phyloP scores from a whole-genome alignment of 2,113 vertebrate species.

The Speoplatyrhinus poulsoni region DNA sequence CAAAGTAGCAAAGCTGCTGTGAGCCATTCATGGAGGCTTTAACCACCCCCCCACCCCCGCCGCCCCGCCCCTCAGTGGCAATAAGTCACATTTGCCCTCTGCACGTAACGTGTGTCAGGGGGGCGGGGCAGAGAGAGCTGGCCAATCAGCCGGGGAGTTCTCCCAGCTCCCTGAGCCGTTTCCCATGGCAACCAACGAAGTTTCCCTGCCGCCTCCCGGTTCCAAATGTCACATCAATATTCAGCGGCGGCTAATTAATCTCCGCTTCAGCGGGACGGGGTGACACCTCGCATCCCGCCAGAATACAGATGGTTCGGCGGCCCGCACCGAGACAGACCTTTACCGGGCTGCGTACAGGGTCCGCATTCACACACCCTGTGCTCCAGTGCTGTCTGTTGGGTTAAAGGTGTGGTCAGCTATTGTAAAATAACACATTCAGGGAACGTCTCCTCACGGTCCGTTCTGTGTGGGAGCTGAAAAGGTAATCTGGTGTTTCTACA shows the following conservation, averaged over 20 bases:
- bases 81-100: not conserved
- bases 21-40: not conserved
- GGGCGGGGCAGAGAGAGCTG: constrained; percentile 8
- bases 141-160: constrained; percentile 44
- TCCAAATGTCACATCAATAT: constrained; percentile 76
- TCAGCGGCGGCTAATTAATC: constrained; percentile 64
- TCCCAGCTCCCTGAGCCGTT: constrained; percentile 41
- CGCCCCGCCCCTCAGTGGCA: not conserved
- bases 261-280: constrained; percentile 35
- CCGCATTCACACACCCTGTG: constrained; percentile 25
- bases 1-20: not conserved
- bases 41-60: too few species aligned
- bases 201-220: constrained; percentile 42
- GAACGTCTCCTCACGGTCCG: too few species aligned
- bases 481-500: too few species aligned
- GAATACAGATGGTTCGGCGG: constrained; percentile 53
- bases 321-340: constrained; percentile 18
- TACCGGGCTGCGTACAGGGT: constrained; percentile 15
- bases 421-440: too few species aligned
- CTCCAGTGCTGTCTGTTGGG: constrained; percentile 17
- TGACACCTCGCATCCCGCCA: constrained; percentile 51
- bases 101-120: not conserved
- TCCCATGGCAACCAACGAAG: constrained; percentile 38
- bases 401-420: not conserved
- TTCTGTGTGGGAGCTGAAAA: too few species aligned